Base-by-base conservation (phyloP, 2,797 vertebrate species). In the Euthynnus affinis region DNA sequence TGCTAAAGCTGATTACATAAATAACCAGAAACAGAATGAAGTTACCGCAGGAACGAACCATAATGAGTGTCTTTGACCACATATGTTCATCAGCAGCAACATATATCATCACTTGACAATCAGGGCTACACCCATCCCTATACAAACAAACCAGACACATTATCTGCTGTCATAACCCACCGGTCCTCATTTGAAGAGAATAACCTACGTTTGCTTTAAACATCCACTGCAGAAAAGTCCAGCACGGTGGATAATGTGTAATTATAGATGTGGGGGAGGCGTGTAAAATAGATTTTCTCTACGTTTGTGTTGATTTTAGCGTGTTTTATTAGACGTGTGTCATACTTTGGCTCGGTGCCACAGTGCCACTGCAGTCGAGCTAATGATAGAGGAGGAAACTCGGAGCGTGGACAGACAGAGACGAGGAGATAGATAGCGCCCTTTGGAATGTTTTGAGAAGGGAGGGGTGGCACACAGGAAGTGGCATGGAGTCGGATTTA, bases 401-500 rank as follows among this genome's bases (percentile, higher is more conserved):
- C 25, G 3, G 40, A 76, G 77, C 29, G 20, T 71, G 70, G 52
- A 66, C 27, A 56, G 78, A 81, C 73, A 15, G 52, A 78, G 64
- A 87, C 53, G 53, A 75, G 75, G 2, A 56, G 71, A 78, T 66
- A 85, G 78, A 90, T 88, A 59, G 48, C 40, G 71, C n/a, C 53
- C 40, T 75, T 69, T 76, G 88, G 88, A 88, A 93, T 92, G 88
- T 89, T 92, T 89, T 23, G 49, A 84, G 52, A 80, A 80, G 78
- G 81, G 77, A 78, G 87, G 86, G 70, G 72, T 56, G 77, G 76
- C 82, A 81, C 72, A 82, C 74, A 90, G 91, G 91, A 93, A 92
- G 83, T 87, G 86, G 80, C 75, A 70, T 20, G 49, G 84, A 61
- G 58, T 78, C 66, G 63, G 62, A 86, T 80, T 84, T 84, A 77